Base-by-base conservation (phyloP, 2,113 vertebrate genomes). In the Formicarius rufipectus region DNA sequence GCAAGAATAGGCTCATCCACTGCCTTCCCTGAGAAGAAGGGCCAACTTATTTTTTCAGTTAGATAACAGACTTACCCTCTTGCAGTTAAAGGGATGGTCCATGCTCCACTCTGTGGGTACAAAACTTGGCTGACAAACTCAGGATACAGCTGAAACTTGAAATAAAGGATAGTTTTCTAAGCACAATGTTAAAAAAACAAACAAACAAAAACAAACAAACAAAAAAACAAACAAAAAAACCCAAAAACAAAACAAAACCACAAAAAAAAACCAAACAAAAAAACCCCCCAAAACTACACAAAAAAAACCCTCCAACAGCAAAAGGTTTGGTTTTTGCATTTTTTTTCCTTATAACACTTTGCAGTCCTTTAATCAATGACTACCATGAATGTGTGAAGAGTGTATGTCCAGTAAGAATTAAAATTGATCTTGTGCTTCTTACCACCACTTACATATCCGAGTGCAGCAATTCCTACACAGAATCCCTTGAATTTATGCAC, bases 321-420 rank as follows among this genome's bases (percentile, higher is more conserved):
- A 49, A 81, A 95, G 5, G 1, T 1, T 42, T 25, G 21, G 2
- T 22, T 33, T 39, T 14, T 8, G 0, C 0, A 1, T 1, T 9
- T 20, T 3, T 42, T 68, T 39, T 23, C 42, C 14, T 60, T 37
- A 3, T 30, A 55, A 75, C 14, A 35, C 7, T 60, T 60, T 21
- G 14, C 20, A 24, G 44, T 63, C 4, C 16, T 74, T 59, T 69
- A 37, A 30, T 82, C 25, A 45, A 5, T 82, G 44, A 20, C 45
- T 47, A 19, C 12, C 8, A 21, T 1, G 10, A 40, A n/a, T 33
- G n/a, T 53, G 22, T 1, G 4, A 79, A 24, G 12, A 13, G 21
- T n/a, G 0, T 33, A 14, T 79, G 85, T 91, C 33, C 45, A 76
- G 12, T 24, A 47, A 79, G 47, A 85, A 58, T 53, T 91, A 52